These are phyloP conservation scores for Hyles euphorbiae DNA, from an alignment of 1,140 invertebrate species.

Conservation along the genomic window DNA sequence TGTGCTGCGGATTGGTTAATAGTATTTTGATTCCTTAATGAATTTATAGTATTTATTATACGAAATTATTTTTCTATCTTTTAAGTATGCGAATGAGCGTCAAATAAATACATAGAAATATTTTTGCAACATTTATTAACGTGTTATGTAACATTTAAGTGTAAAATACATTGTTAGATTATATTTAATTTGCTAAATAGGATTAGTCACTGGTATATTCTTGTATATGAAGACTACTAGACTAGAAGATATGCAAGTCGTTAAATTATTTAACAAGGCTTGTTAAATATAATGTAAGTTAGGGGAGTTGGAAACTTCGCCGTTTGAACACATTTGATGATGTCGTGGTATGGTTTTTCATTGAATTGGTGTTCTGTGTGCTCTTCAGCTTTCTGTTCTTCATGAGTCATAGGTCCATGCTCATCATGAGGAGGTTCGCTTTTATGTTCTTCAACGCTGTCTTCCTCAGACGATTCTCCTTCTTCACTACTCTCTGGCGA, in stretches of 20 bases:
- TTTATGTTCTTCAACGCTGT: neutral
- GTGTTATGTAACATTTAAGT: too few species aligned
- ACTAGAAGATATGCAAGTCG: constrained; percentile 16
- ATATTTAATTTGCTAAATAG: too few species aligned
- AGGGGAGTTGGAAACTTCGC: constrained; percentile 22
- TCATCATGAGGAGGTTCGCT: neutral
- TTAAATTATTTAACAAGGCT: constrained; percentile 23
- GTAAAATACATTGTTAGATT: too few species aligned
- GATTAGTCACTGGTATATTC: too few species aligned
- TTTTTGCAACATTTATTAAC: too few species aligned
- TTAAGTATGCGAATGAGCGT: too few species aligned
- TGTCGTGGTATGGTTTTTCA: constrained; percentile 47
- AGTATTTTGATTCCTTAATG: too few species aligned
- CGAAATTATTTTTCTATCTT: too few species aligned
- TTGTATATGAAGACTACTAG: neutral
- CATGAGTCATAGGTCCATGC: neutral
- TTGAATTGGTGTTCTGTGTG: constrained; percentile 1
- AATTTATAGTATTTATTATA: too few species aligned
- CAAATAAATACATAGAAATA: too few species aligned
- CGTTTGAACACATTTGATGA: constrained; percentile 51
- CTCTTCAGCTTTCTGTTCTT: neutral
- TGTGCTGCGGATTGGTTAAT: neutral
- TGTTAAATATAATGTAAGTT: constrained; percentile 39
- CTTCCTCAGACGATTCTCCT: constrained; percentile 1
- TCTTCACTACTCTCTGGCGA: constrained; percentile 1